Percentiles rank a stretch among this genome's conserved stretches.
Conservation (phyloP, 2,113 vertebrate species). For the Hymenochirus boettgeri region DNA sequence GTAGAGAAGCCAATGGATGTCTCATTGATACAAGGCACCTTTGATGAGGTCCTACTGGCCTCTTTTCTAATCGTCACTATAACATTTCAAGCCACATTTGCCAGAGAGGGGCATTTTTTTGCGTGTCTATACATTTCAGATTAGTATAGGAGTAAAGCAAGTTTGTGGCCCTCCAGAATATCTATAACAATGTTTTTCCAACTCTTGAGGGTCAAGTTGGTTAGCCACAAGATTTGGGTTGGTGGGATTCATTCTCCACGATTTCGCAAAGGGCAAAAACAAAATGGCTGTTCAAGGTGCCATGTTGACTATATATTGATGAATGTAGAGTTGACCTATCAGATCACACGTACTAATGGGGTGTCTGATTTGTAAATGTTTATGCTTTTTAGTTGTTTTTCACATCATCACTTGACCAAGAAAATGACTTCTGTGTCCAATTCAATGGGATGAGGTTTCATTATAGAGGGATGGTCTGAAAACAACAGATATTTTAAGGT, state of each 20-base stretch:
- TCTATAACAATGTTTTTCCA: neutral
- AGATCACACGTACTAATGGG: too few species aligned
- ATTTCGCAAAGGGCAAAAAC: too few species aligned
- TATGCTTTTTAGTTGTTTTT: too few species aligned
- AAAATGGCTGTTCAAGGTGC: neutral
- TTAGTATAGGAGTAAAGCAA: neutral
- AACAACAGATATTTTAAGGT: too few species aligned
- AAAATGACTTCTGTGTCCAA: too few species aligned
- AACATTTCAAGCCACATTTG: neutral
- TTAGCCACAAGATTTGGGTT: neutral
- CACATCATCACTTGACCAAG: too few species aligned
- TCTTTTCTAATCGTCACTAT: neutral
- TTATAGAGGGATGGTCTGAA: too few species aligned
- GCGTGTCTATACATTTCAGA: conserved; percentile 16
- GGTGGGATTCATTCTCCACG: neutral
- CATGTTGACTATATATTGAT: neutral
- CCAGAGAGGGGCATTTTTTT: too few species aligned
- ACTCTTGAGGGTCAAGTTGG: neutral
- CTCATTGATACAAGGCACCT: neutral
- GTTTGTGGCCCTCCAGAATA: neutral
- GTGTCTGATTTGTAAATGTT: neutral
- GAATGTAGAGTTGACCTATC: neutral
- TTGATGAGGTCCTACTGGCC: neutral
- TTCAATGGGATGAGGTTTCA: too few species aligned
- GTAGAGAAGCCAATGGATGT: neutral